These are phyloP conservation scores for Cataglyphis altisquamis DNA, from an alignment of 2,888 invertebrate genomes.

Conservation along the genomic window DNA sequence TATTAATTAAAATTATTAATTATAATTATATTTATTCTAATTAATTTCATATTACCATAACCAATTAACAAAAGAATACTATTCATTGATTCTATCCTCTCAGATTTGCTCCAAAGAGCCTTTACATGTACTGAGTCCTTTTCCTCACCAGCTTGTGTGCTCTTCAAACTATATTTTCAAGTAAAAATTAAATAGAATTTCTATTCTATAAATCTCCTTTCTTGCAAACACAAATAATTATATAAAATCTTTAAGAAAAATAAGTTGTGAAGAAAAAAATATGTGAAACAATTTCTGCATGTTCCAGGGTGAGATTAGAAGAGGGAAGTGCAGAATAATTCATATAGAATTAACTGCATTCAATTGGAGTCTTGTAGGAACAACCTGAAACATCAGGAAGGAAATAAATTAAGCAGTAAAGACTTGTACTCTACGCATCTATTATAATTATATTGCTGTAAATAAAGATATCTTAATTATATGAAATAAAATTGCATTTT, in stretches of 20 bases:
- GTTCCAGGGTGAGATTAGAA: conserved; percentile 76
- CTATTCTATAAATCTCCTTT: not conserved
- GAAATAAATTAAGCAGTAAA: conserved; percentile 1
- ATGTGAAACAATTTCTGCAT: not conserved
- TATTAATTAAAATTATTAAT: too few relatives aligned
- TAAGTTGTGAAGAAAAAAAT: not conserved
- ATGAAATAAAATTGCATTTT: not conserved
- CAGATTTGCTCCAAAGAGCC: conserved; percentile 78
- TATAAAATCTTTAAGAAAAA: not conserved
- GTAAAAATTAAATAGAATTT: not conserved
- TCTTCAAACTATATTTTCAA: conserved; percentile 3
- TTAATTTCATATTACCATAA: not conserved
- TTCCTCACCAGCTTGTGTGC: not conserved
- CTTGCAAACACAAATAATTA: conserved; percentile 25
- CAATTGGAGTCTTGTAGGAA: not conserved
- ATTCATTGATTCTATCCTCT: conserved; percentile 1
- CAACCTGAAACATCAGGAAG: not conserved
- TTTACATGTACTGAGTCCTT: conserved; percentile 75
- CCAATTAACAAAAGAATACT: not conserved
- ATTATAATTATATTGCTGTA: conserved; percentile 22
- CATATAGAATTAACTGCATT: conserved; percentile 49
- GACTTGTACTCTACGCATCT: conserved; percentile 22
- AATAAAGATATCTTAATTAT: conserved; percentile 44
- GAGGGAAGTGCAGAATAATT: conserved; percentile 60
- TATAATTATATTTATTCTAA: not conserved